phyloP scores from a whole-genome alignment of 2,797 vertebrate genomes.

The Morelia viridis region DNA sequence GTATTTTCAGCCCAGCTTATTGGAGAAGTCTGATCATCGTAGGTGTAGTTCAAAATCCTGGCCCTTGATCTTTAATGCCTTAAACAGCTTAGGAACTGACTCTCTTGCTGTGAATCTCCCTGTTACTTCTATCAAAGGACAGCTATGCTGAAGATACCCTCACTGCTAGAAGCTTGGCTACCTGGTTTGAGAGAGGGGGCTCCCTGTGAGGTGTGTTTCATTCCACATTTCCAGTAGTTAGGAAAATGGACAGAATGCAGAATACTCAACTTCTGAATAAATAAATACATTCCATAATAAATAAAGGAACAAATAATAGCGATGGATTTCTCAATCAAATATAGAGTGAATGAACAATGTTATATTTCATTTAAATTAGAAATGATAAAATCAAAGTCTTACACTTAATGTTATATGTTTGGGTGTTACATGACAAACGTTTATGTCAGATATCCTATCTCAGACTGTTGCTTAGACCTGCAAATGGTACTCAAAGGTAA shows the following conservation, averaged over 20 bases:
- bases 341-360: no score
- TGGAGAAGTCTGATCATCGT: not conserved
- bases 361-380: constrained; percentile 16
- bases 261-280: not conserved
- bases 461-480: not conserved
- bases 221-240: not conserved
- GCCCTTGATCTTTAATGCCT: not conserved
- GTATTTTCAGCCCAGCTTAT: not conserved
- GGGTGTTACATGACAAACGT: not conserved
- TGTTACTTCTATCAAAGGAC: not conserved
- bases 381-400: not conserved
- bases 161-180: not conserved
- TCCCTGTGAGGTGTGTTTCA: not conserved
- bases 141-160: not conserved
- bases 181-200: not conserved
- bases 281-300: not conserved
- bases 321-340: not conserved
- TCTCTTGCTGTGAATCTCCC: not conserved
- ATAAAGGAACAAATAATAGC: not conserved
- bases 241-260: not conserved
- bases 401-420: not conserved
- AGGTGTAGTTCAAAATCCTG: not conserved
- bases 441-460: constrained; percentile 30
- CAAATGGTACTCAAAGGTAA: constrained; percentile 25
- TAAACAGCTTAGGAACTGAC: not conserved